Base-by-base conservation (phyloP, 2,797 vertebrate genomes). In the Eurystomus glaucurus region DNA sequence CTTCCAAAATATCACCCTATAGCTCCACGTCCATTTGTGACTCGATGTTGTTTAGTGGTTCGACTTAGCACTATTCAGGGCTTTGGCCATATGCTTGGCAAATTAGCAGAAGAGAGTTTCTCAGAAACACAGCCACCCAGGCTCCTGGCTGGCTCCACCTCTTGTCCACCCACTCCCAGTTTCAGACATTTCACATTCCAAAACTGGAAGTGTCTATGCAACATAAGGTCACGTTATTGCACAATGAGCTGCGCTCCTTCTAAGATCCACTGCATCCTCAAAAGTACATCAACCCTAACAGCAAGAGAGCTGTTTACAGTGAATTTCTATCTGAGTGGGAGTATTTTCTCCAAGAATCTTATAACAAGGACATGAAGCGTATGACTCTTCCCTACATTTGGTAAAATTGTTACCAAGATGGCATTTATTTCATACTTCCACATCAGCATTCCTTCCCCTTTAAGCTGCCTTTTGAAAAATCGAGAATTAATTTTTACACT, bases 181-280 rank as follows among this genome's bases (percentile, higher is more conserved):
- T 97, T 97, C 95, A 97, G 95, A 96, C 96, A 96, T 92, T 95
- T 97, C 86, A 4, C 97, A 96, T 97, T 97, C 96, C 97, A 97
- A 97, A 97, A 95, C 92, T 97, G 93, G 96, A 97, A 97, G 95
- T 81, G 93, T 92, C 90, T 94, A 90, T 70, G 61, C 54, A 93
- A 92, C 66, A 22, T 88, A 96, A 96, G 94, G 96, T 95, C 95
- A 80, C 16, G 9, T 81, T 85, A 90, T 82, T 95, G 77, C 85
- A 96, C 93, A 96, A 96, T 6, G 19, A 2, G 1, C 93, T 93
- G 75, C 6, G 19, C 91, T 96, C 96, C 96, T 96, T 96, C 93
- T 97, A 97, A 96, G 97, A 97, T 95, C 78, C 91, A 90, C 75
- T 71, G 86, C 84, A 95, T 92, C 97, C 93, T 96, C 93, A 97